These are phyloP conservation scores for Teinopalpus imperialis DNA, from an alignment of 2,888 invertebrate species.

Conservation along the genomic window DNA sequence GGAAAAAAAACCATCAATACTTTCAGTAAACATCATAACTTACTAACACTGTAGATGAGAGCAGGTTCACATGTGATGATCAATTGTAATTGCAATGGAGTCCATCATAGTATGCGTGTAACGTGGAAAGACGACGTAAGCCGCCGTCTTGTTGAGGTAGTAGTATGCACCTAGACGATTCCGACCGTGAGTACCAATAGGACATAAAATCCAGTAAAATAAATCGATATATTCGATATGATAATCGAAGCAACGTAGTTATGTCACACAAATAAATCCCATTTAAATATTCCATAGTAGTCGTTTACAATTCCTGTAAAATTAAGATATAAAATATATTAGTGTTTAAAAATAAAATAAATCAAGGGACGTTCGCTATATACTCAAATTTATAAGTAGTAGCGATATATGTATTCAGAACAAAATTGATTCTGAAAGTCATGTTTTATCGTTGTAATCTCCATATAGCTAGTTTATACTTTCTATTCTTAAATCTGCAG, in stretches of 20 bases:
- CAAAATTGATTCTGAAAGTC: too few relatives aligned
- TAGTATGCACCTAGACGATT: neutral
- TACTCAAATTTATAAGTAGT: too few relatives aligned
- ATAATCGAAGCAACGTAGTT: neutral
- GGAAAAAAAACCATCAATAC: neutral
- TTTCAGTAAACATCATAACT: neutral
- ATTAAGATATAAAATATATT: conserved; percentile 3
- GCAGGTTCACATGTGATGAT: neutral
- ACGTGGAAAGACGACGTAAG: neutral
- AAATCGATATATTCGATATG: neutral
- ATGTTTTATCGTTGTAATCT: too few relatives aligned
- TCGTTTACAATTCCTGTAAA: conserved; percentile 6
- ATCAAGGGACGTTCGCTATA: too few relatives aligned
- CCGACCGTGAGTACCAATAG: neutral
- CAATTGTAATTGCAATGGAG: neutral
- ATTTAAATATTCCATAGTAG: conserved; percentile 5
- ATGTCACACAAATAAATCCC: neutral
- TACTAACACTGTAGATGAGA: conserved; percentile 2
- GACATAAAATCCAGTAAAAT: neutral
- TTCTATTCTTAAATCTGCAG: too few relatives aligned
- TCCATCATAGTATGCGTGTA: neutral
- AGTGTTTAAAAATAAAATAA: neutral
- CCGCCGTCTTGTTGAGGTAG: neutral
- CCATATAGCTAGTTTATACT: too few relatives aligned
- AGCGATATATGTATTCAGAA: too few relatives aligned